These are phyloP conservation scores for Phyto melanocephala DNA, from an alignment of 2,888 invertebrate genomes.

Conservation along the genomic window DNA sequence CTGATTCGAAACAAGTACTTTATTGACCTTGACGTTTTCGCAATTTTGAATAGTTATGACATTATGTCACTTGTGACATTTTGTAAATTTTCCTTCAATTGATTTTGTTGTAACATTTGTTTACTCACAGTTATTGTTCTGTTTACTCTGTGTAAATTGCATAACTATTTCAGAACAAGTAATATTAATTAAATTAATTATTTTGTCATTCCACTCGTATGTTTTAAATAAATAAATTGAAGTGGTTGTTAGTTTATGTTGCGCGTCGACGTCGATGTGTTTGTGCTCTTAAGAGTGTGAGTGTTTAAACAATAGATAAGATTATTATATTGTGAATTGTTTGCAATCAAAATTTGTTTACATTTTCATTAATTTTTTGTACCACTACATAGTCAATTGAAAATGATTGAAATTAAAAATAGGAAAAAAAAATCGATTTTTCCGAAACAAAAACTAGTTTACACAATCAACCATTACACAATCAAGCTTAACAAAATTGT, in stretches of 20 bases:
- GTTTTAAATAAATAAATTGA: constrained; percentile 4
- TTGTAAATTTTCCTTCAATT: constrained; percentile 2
- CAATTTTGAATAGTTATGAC: too few relatives aligned
- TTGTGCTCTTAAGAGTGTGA: background rate
- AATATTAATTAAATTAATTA: constrained; percentile 39
- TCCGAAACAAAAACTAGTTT: too few relatives aligned
- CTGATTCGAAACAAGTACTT: too few relatives aligned
- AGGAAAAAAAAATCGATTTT: too few relatives aligned
- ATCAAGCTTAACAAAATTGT: background rate
- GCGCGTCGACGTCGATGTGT: background rate
- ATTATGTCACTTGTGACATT: too few relatives aligned
- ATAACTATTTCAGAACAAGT: constrained; percentile 26
- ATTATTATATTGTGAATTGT: constrained; percentile 30
- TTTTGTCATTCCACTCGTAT: background rate
- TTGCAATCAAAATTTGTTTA: constrained; percentile 29
- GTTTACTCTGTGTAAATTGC: background rate
- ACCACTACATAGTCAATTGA: background rate
- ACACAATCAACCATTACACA: too few relatives aligned
- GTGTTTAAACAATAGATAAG: constrained; percentile 33
- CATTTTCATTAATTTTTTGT: background rate
- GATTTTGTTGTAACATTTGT: constrained; percentile 7
- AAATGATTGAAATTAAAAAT: constrained; percentile 4
- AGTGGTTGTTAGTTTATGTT: background rate
- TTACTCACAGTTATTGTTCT: background rate
- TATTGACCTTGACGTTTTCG: too few relatives aligned